Evolutionary conservation across 2,797 vertebrate genomes (phyloP), one percentile per base, ranked within the genome.

Genomic region (Corythornis leucogaster): DNA sequence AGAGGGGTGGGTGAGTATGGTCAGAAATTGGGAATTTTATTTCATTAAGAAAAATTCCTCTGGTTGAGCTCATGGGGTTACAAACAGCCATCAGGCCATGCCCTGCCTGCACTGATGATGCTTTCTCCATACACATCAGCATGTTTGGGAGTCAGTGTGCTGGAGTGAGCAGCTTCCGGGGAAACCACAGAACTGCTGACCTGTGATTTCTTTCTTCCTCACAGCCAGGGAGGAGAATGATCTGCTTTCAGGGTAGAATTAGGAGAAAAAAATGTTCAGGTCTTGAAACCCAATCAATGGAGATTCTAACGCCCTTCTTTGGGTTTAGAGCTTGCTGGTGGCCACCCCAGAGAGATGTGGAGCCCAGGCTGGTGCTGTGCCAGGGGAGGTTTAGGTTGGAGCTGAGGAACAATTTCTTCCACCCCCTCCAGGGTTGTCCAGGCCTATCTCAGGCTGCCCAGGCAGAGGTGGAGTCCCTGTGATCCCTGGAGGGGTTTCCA

Each of bases 261-360:
- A 3, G 13, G 40, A n/a, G 9, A 45, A 54, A 67, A 10, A 14
- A 11, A 40, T 40, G 7, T 31, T 61, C n/a, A 30, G 33, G 5
- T 40, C 38, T 45, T 43, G 6, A 68, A 78, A 35, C 48, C 33
- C 33, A 30, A 0, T 4, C 83, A 2, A 0, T 10, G 9, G 31
- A 55, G 55, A 18, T 77, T 2, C 1, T 55, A 14, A 18, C 80
- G 12, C 19, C 12, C 2, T 30, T 24, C 18, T 58, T 38, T 64
- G 85, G 26, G 9, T 26, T 68, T 0, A 0, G 28, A 48, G 15
- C 15, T 28, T 63, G 30, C n/a, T 38, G 6, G 8, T 30, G 40
- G 8, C 20, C 0, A 1, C 35, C 48, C 20, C 11, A 12, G 46
- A 10, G 35, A 59, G 40, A 12, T 0, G 0, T 1, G 7, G 48